These are phyloP conservation scores for Chloroceryle amazona DNA, from an alignment of 2,797 vertebrate genomes.

Conservation along the genomic window DNA sequence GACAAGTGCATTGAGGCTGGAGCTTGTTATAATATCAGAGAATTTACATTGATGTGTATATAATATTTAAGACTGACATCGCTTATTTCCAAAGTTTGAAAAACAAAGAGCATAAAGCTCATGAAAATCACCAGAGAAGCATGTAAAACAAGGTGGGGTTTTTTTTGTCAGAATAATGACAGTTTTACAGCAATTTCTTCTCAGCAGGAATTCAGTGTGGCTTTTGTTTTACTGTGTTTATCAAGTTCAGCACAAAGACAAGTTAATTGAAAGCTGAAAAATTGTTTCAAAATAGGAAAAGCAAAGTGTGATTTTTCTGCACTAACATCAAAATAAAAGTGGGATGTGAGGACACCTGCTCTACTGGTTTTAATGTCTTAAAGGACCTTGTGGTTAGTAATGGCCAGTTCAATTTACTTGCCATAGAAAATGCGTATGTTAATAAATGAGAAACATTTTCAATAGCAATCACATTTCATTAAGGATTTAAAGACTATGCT, in stretches of 20 bases:
- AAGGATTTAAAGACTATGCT: neutral
- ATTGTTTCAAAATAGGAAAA: slow-evolving; percentile 3
- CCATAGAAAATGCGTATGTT: neutral
- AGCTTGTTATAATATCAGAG: neutral
- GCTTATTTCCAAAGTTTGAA: neutral
- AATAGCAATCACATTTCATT: neutral
- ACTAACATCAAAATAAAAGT: neutral
- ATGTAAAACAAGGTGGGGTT: neutral
- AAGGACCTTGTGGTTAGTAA: neutral
- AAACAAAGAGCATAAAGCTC: neutral
- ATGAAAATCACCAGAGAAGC: neutral
- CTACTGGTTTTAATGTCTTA: neutral
- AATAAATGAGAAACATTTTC: neutral
- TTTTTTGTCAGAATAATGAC: slow-evolving; percentile 35
- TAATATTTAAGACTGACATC: neutral
- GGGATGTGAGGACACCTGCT: neutral
- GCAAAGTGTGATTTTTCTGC: neutral
- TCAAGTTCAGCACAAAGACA: neutral
- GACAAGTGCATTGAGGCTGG: neutral
- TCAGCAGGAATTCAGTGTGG: neutral
- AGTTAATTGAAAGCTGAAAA: slow-evolving; percentile 45
- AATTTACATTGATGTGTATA: neutral
- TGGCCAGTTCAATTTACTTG: neutral
- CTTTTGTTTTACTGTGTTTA: slow-evolving; percentile 6
- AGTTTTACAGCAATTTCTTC: slow-evolving; percentile 34